Evolutionary conservation across 2,888 invertebrate genomes (phyloP).

Genomic region (Meloe dianella): DNA sequence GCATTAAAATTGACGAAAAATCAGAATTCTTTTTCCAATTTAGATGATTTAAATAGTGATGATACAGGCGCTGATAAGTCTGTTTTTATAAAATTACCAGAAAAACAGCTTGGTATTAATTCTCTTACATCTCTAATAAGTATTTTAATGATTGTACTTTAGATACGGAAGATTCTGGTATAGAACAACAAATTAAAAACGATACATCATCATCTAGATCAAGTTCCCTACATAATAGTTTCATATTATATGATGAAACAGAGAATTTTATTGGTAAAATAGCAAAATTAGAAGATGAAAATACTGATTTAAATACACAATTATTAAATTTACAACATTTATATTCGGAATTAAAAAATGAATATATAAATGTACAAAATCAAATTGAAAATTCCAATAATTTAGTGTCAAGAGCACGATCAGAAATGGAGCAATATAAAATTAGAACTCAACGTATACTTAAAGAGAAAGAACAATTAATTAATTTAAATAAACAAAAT

Average conservation of each 20-base stretch:
- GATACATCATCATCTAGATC: conserved; percentile 21
- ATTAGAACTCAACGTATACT: conserved; percentile 79
- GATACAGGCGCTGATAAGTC: background rate
- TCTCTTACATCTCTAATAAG: background rate
- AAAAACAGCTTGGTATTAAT: background rate
- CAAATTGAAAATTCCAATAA: conserved; percentile 51
- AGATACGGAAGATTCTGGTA: background rate
- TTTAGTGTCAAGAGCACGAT: conserved; percentile 47
- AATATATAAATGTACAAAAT: conserved; percentile 49
- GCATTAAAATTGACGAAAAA: background rate
- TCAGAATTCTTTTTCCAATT: background rate
- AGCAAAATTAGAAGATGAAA: conserved; percentile 49
- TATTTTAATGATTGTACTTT: background rate
- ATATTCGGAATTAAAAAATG: conserved; percentile 53
- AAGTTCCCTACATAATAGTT: conserved; percentile 34
- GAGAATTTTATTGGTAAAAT: conserved; percentile 49
- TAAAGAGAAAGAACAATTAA: conserved; percentile 77
- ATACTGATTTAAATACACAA: conserved; percentile 51
- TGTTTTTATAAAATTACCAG: background rate
- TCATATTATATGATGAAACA: conserved; percentile 42
- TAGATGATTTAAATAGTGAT: background rate
- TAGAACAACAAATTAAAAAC: conserved; percentile 12
- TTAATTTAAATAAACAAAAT: conserved; percentile 54
- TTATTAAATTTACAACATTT: conserved; percentile 53
- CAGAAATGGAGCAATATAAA: conserved; percentile 76